phyloP scores from a whole-genome alignment of 2,113 vertebrate genomes.

The Ictalurus punctatus region DNA sequence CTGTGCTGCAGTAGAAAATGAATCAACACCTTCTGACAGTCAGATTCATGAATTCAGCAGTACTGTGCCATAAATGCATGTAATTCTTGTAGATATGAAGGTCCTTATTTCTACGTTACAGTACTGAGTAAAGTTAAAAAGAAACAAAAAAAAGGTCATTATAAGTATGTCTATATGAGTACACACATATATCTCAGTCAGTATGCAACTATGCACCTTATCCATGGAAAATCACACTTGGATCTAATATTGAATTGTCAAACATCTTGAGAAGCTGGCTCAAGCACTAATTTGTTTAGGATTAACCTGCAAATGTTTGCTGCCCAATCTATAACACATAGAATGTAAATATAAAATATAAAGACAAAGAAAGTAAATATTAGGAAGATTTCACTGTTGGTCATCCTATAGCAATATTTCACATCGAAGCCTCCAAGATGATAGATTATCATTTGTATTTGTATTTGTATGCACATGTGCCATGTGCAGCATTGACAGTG shows the following conservation, averaged over 20 bases:
- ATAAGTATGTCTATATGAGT: not conserved
- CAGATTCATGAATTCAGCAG: not conserved
- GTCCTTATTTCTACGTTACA: not conserved
- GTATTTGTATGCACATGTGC: not conserved
- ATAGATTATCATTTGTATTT: not conserved
- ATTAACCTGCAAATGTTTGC: conserved; percentile 26
- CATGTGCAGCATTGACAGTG: not conserved
- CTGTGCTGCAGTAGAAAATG: not conserved
- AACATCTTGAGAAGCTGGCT: not conserved
- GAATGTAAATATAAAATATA: too few species aligned
- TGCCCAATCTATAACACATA: not conserved
- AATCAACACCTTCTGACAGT: not conserved
- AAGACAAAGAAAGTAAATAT: conserved; percentile 20
- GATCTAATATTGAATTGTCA: not conserved
- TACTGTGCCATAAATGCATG: not conserved
- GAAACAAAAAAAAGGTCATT: not conserved
- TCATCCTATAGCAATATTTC: not conserved
- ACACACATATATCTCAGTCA: not conserved
- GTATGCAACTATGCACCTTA: not conserved
- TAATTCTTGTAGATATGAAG: not conserved
- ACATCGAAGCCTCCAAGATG: not conserved
- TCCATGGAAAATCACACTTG: not conserved
- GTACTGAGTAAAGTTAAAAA: not conserved
- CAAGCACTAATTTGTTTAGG: not conserved
- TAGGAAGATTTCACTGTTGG: not conserved